phyloP scores from a whole-genome alignment of 2,888 invertebrate species.

The Thecocarcelia acutangulata region DNA sequence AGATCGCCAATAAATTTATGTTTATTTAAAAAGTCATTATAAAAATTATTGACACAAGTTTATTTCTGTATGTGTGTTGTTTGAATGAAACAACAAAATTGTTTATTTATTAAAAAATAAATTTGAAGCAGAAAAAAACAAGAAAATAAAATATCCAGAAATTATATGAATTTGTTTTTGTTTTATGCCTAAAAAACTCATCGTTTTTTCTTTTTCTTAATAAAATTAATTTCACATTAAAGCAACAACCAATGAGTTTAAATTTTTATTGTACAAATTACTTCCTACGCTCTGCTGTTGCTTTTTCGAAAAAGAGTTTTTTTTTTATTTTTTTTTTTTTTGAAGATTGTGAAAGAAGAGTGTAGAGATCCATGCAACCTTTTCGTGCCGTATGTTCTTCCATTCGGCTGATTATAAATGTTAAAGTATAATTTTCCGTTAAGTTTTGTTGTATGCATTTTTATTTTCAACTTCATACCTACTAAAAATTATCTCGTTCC shows the following conservation, averaged over 20 bases:
- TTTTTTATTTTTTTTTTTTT: neutral
- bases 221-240: slow-evolving; percentile 42
- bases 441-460: slow-evolving; percentile 46
- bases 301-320: slow-evolving; percentile 31
- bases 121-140: slow-evolving; percentile 57
- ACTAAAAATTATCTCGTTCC: slow-evolving; percentile 76
- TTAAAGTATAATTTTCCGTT: slow-evolving; percentile 63
- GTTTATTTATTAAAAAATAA: slow-evolving; percentile 59
- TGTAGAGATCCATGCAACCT: slow-evolving; percentile 59
- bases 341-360: slow-evolving; percentile 16
- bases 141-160: slow-evolving; percentile 28
- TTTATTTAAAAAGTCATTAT: slow-evolving; percentile 78
- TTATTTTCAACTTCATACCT: slow-evolving; percentile 32
- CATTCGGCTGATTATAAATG: slow-evolving; percentile 25
- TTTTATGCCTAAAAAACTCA: slow-evolving; percentile 15
- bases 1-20: slow-evolving; percentile 57
- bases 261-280: slow-evolving; percentile 20
- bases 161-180: slow-evolving; percentile 2
- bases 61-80: slow-evolving; percentile 51
- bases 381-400: slow-evolving; percentile 60
- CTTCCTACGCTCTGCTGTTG: slow-evolving; percentile 39
- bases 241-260: slow-evolving; percentile 16
- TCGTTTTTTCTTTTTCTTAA: slow-evolving; percentile 32
- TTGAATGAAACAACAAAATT: slow-evolving; percentile 17
- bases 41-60: slow-evolving; percentile 76